A percentile compares a stretch with the other conserved stretches of the same genome.
Conservation (phyloP, 2,113 vertebrate genomes). For the Cavia porcellus region DNA sequence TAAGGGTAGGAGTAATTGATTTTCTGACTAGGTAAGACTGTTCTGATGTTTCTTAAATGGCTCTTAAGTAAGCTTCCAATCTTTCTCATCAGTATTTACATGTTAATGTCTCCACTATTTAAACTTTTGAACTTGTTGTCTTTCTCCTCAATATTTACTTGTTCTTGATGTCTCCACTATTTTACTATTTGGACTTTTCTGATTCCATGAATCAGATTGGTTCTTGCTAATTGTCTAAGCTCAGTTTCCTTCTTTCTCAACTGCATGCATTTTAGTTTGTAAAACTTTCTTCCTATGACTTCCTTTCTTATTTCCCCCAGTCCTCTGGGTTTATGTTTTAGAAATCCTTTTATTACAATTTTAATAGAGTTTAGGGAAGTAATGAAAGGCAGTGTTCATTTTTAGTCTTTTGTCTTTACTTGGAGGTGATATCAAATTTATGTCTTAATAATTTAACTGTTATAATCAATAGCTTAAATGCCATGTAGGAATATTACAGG, state of each 20-base stretch:
- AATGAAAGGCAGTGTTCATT: constrained; percentile 6
- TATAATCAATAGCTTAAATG: constrained; percentile 51
- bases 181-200: too few relatives aligned
- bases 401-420: constrained; percentile 29
- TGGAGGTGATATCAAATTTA: constrained; percentile 31
- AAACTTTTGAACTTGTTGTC: too few relatives aligned
- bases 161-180: background rate
- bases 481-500: background rate
- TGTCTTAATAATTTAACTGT: constrained; percentile 56
- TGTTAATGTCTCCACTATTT: background rate
- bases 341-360: background rate
- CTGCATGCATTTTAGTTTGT: background rate
- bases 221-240: background rate
- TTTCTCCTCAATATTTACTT: background rate
- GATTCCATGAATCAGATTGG: background rate
- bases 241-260: background rate
- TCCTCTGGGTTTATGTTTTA: background rate
- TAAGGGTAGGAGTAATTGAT: too few relatives aligned
- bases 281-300: background rate
- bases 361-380: background rate
- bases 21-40: background rate
- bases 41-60: background rate
- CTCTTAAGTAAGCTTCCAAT: background rate
- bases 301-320: background rate
- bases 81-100: background rate